phyloP scores from a whole-genome alignment of 2,113 vertebrate species.

The Etheostoma spectabile region DNA sequence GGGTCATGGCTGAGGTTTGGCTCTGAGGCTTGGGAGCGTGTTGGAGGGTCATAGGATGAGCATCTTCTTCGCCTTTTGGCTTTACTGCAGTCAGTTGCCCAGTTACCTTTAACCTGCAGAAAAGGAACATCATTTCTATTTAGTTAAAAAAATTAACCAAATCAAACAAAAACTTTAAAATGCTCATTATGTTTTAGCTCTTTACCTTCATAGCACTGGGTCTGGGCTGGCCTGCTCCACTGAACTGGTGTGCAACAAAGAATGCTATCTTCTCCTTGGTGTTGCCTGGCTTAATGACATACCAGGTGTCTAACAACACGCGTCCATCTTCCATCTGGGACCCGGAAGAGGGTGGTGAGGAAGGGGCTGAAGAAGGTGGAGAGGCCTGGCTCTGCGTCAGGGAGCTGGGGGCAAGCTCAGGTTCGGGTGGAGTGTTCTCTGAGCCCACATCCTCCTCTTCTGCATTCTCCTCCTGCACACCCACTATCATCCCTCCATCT shows the following conservation, averaged over 20 bases:
- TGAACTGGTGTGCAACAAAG: conserved; percentile 95
- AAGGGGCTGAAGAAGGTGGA: conserved; percentile 61
- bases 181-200: background rate
- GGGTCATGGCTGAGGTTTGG: conserved; percentile 52
- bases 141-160: background rate
- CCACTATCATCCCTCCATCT: conserved; percentile 62
- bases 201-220: conserved; percentile 90
- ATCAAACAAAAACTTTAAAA: background rate
- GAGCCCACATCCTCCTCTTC: conserved; percentile 80
- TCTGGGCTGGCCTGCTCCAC: conserved; percentile 80
- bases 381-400: conserved; percentile 61
- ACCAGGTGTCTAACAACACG: conserved; percentile 95
- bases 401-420: conserved; percentile 48
- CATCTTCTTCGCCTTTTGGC: conserved; percentile 92
- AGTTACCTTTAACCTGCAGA: conserved; percentile 91
- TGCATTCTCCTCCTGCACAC: conserved; percentile 65
- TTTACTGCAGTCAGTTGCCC: conserved; percentile 93
- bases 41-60: conserved; percentile 88
- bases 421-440: conserved; percentile 88
- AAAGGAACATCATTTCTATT: background rate
- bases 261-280: conserved; percentile 98
- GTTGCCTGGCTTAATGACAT: conserved; percentile 97
- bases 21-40: conserved; percentile 74
- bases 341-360: conserved; percentile 64
- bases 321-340: conserved; percentile 88